These are phyloP conservation scores for Zygogramma bicolorata DNA, from an alignment of 2,888 invertebrate genomes.

Conservation along the genomic window DNA sequence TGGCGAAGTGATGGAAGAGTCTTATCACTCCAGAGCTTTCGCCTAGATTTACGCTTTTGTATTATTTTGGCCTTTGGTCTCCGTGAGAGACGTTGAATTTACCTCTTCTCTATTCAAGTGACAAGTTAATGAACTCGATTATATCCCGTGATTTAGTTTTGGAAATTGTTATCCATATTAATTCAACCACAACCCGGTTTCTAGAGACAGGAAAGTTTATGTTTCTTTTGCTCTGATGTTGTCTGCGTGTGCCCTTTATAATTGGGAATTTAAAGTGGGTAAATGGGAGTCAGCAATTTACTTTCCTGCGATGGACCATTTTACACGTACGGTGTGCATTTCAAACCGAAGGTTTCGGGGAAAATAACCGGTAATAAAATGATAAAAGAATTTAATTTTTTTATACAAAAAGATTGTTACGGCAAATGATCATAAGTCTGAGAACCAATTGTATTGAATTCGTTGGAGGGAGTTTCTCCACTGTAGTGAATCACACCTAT, in stretches of 20 bases:
- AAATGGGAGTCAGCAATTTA: not conserved
- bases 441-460: no score
- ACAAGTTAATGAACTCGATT: conserved; percentile 39
- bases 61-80: conserved; percentile 33
- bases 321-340: not conserved
- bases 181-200: conserved; percentile 25
- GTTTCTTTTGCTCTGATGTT: conserved; percentile 5
- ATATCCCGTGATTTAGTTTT: conserved; percentile 28
- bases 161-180: conserved; percentile 30
- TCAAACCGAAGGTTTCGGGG: not conserved
- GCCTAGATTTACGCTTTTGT: conserved; percentile 30
- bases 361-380: no score
- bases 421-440: no score
- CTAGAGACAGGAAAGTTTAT: conserved; percentile 11
- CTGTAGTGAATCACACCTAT: no score
- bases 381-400: no score
- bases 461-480: no score
- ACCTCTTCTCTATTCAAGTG: conserved; percentile 29
- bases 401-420: no score
- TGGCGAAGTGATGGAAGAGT: not conserved
- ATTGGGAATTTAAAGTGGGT: not conserved
- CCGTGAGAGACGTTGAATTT: conserved; percentile 26
- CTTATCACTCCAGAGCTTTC: conserved; percentile 2
- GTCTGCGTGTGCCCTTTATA: not conserved
- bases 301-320: not conserved